Percentiles rank a stretch among this genome's conserved stretches.
These are phyloP conservation scores for Hyposoter dolosus DNA, from an alignment of 2,888 invertebrate species.

Conservation along the genomic window DNA sequence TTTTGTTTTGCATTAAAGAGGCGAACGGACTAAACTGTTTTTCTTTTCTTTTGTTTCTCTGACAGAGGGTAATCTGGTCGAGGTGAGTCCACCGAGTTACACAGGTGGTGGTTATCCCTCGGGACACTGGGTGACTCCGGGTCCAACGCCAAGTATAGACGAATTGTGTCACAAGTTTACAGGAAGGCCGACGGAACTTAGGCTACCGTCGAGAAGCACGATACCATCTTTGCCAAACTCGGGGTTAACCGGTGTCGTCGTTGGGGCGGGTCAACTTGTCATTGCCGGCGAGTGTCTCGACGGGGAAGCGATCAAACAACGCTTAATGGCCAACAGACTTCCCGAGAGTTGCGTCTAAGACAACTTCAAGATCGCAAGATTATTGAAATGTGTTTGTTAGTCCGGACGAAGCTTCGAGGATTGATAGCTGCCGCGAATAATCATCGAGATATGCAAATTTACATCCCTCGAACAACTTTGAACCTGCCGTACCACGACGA, in stretches of 20 bases:
- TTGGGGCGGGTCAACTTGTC: conserved; percentile 80
- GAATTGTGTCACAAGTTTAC: conserved; percentile 83
- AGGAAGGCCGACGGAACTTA: conserved; percentile 83
- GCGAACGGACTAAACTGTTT: background rate
- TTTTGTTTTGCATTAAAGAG: background rate
- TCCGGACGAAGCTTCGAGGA: background rate
- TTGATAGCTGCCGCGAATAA: conserved; percentile 19
- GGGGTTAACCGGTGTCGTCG: conserved; percentile 75
- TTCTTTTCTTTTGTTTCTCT: conserved; percentile 14
- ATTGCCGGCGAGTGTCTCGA: conserved; percentile 87
- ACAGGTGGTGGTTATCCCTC: conserved; percentile 80
- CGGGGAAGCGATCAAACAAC: conserved; percentile 94
- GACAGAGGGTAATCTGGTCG: conserved; percentile 82
- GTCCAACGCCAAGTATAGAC: conserved; percentile 84
- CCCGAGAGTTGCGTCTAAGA: conserved; percentile 95
- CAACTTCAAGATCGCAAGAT: conserved; percentile 1
- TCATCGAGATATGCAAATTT: conserved; percentile 33
- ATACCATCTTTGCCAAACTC: conserved; percentile 78
- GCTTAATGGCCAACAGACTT: conserved; percentile 93
- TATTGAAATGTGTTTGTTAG: conserved; percentile 29
- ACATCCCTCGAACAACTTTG: background rate
- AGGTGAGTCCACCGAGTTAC: conserved; percentile 83
- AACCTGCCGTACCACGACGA: background rate
- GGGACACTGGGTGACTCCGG: conserved; percentile 86
- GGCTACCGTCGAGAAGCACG: conserved; percentile 82